Percentiles rank a stretch among this genome's conserved stretches.
phyloP scores from a whole-genome alignment of 1,140 invertebrate species.

The Thaumetopoea pityocampa region DNA sequence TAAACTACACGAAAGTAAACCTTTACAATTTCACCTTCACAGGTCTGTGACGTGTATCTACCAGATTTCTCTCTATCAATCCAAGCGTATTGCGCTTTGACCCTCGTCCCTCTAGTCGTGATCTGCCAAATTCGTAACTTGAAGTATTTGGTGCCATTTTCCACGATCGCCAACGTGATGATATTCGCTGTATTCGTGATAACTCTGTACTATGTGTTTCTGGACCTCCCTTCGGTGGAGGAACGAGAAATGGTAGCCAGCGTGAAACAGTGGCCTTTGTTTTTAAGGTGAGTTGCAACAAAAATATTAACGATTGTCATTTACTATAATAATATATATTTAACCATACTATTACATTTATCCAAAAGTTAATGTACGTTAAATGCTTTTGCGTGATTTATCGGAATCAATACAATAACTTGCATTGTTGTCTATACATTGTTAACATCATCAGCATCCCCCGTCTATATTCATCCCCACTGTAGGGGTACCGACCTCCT shows the following conservation, averaged over 20 bases:
- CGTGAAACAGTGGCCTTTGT: slow-evolving; percentile 77
- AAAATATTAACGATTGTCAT: not conserved
- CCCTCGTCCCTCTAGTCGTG: slow-evolving; percentile 77
- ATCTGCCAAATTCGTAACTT: slow-evolving; percentile 82
- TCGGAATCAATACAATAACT: not conserved
- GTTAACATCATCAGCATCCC: too few species aligned
- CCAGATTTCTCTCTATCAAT: slow-evolving; percentile 47
- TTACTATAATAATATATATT: too few species aligned
- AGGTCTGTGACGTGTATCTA: slow-evolving; percentile 69
- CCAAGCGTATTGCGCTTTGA: slow-evolving; percentile 77
- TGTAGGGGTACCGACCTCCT: too few species aligned
- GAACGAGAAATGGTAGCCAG: slow-evolving; percentile 74
- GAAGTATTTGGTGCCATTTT: slow-evolving; percentile 87
- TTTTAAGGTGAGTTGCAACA: slow-evolving; percentile 73
- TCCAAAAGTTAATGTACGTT: too few species aligned
- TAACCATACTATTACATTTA: too few species aligned
- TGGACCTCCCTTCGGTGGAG: slow-evolving; percentile 63
- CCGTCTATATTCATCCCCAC: too few species aligned
- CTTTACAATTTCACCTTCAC: too few species aligned
- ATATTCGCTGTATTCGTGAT: slow-evolving; percentile 82
- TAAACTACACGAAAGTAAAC: too few species aligned
- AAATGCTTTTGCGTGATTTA: not conserved
- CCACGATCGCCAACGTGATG: slow-evolving; percentile 81
- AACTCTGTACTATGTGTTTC: slow-evolving; percentile 85
- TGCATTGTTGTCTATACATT: too few species aligned